Conservation (phyloP, 2,797 vertebrate species). For the Fratercula arctica region DNA sequence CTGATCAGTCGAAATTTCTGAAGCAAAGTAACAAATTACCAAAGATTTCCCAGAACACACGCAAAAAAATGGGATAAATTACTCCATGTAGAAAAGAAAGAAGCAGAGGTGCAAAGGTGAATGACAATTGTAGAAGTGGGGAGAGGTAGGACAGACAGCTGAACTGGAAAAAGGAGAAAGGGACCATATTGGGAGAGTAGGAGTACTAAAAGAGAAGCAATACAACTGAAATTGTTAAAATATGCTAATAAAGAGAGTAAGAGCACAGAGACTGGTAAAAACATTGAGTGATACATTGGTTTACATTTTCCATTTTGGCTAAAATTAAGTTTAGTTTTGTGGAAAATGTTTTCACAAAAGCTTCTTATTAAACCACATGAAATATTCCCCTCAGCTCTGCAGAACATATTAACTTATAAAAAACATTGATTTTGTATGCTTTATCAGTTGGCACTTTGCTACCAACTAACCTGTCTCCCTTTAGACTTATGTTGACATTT, state of each 20-base stretch:
- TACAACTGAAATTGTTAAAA: neutral
- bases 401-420: neutral
- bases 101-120: neutral
- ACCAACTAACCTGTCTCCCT: neutral
- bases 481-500: neutral
- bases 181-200: neutral
- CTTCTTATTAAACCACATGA: neutral
- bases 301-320: neutral
- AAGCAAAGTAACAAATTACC: neutral
- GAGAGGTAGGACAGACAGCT: neutral
- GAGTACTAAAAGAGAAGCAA: neutral
- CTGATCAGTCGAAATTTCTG: neutral
- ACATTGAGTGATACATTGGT: neutral
- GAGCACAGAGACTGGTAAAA: neutral
- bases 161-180: neutral
- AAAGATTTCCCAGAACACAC: neutral
- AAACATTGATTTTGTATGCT: neutral
- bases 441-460: neutral
- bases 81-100: neutral
- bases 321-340: constrained; percentile 7
- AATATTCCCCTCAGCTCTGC: neutral
- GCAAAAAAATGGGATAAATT: neutral
- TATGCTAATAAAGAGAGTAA: neutral
- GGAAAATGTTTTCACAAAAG: neutral
- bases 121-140: neutral